Conservation (phyloP, 2,888 invertebrate species). For the Xestia ashworthii region DNA sequence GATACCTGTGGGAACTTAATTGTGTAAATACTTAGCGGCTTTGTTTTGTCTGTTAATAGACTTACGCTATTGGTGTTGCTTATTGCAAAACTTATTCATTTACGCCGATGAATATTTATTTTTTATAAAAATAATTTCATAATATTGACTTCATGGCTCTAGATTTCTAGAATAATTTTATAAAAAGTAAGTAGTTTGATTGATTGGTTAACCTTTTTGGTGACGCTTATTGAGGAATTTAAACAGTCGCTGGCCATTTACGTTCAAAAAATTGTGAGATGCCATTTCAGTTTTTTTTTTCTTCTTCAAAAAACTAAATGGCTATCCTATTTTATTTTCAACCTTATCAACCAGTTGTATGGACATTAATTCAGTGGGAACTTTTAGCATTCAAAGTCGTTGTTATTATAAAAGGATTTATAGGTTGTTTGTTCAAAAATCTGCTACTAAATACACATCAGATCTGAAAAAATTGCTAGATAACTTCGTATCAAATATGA, state of each 20-base stretch:
- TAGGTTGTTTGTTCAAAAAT: neutral
- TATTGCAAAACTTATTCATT: neutral
- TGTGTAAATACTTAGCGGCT: neutral
- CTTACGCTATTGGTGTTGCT: neutral
- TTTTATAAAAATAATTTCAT: neutral
- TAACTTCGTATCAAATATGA: neutral
- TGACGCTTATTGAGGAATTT: neutral
- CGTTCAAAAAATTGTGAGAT: neutral
- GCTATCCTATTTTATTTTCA: neutral
- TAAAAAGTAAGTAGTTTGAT: neutral
- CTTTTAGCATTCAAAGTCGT: neutral
- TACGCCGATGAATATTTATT: neutral
- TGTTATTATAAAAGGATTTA: neutral
- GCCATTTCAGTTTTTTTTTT: neutral
- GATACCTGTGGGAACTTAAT: conserved; percentile 26
- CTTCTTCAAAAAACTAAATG: neutral
- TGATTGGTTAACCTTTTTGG: neutral
- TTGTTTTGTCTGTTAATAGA: no score
- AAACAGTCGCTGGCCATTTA: neutral
- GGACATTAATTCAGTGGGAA: neutral
- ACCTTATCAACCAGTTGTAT: neutral
- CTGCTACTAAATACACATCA: neutral
- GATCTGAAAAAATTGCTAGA: neutral
- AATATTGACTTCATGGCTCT: neutral
- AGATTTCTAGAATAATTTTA: neutral